A percentile compares a stretch with the other conserved stretches of the same genome.
Conservation (phyloP, 2,888 invertebrate genomes). For the Horisme vitalbata region DNA sequence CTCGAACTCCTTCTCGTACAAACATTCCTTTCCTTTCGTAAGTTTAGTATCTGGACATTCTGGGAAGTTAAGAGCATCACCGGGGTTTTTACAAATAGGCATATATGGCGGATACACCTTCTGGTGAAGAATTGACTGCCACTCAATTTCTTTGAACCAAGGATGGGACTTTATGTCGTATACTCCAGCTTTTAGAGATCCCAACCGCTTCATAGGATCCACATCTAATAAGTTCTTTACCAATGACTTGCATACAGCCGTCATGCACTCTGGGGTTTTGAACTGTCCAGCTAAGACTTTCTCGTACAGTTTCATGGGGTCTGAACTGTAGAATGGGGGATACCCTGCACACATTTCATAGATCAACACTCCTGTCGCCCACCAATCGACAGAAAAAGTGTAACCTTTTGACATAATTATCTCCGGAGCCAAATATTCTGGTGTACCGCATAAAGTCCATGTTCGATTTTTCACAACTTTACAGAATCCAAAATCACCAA, state of each 20-base stretch:
- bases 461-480: conserved; percentile 90
- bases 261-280: conserved; percentile 90
- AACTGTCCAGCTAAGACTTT: conserved; percentile 95
- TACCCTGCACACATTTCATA: conserved; percentile 95
- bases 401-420: conserved; percentile 95
- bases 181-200: conserved; percentile 93
- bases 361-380: conserved; percentile 93
- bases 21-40: conserved; percentile 68
- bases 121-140: conserved; percentile 90
- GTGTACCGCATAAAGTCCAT: conserved; percentile 97
- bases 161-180: conserved; percentile 94
- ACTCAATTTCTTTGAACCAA: conserved; percentile 93
- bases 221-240: conserved; percentile 89
- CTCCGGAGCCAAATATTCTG: conserved; percentile 97
- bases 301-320: conserved; percentile 95
- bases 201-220: conserved; percentile 84
- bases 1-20: conserved; percentile 85
- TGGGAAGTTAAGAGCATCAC: conserved; percentile 87
- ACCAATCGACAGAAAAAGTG: conserved; percentile 96
- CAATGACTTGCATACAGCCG: conserved; percentile 89
- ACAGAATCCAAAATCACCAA: conserved; percentile 96
- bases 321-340: conserved; percentile 94
- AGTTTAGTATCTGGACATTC: conserved; percentile 79
- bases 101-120: conserved; percentile 85
- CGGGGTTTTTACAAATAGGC: conserved; percentile 76